phyloP scores from a whole-genome alignment of 2,888 invertebrate genomes.

The Spisula subtruncata region DNA sequence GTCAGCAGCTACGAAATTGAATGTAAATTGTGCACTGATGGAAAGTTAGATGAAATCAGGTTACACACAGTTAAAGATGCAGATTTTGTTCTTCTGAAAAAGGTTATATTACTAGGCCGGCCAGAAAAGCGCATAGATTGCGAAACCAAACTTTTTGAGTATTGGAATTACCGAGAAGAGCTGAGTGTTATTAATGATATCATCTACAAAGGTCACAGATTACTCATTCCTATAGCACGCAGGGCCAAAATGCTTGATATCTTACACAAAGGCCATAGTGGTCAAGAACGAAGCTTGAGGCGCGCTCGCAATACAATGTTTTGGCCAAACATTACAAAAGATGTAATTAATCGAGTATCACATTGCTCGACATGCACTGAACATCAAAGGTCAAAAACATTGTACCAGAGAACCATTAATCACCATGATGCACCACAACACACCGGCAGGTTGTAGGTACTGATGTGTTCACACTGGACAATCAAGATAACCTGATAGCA shows the following conservation, averaged over 20 bases:
- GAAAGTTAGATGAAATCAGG: conserved; percentile 59
- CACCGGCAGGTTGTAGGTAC: not conserved
- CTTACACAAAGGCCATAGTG: conserved; percentile 33
- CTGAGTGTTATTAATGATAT: conserved; percentile 33
- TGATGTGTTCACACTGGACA: not conserved
- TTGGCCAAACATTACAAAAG: conserved; percentile 39
- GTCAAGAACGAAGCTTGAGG: conserved; percentile 12
- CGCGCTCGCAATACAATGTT: conserved; percentile 30
- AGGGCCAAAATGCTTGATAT: conserved; percentile 25
- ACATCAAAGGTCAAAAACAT: not conserved
- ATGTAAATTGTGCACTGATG: conserved; percentile 64
- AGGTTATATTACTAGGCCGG: conserved; percentile 39
- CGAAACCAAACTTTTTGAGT: conserved; percentile 28
- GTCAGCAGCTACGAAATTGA: conserved; percentile 51
- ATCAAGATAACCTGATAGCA: not conserved
- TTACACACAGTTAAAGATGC: conserved; percentile 50
- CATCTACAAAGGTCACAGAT: conserved; percentile 46
- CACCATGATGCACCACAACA: too few relatives aligned
- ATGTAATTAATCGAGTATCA: not conserved
- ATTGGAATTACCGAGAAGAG: conserved; percentile 47
- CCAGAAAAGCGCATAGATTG: conserved; percentile 33
- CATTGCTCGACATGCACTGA: not conserved
- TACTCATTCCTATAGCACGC: conserved; percentile 45
- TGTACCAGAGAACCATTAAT: not conserved
- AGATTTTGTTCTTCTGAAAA: conserved; percentile 3